Base-by-base conservation (phyloP, 2,888 invertebrate genomes). In the Unio delphinus region DNA sequence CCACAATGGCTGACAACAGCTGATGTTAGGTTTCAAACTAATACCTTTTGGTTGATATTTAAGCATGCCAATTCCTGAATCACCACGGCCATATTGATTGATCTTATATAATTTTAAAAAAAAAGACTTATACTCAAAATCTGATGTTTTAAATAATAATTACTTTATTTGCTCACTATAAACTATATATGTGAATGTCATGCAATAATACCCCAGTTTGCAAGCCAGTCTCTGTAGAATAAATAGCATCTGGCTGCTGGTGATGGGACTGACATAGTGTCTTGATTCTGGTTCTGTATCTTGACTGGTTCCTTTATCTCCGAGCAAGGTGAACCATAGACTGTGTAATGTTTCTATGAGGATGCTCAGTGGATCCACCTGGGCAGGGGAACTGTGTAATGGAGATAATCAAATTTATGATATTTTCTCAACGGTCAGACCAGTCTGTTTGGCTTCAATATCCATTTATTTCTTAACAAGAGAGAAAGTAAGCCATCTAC, bases 291-390 rank as follows among this genome's bases (percentile, higher is more conserved):
- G 54, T 61, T 55, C 57, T 58, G 34, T 58, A 18, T 65, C 59
- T 17, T 26, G 57, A 55, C 20, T 64, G 56, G 28, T 55, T 34
- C 61, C 64, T 61, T 56, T n/a, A 15, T 61, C 67, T n/a, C 70
- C 73, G 7, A 69, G 55, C 61, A 79, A 69, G 28, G 77, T 68
- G 30, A 65, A 68, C 80, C 80, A 82, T 15, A 80, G 68, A 30
- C 60, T 61, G 64, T 75, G 65, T 15, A 73, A n/a, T 56, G 75
- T 76, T 56, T 72, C 73, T 17, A 62, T 57, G 11, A 76, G 55
- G 11, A 72, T 55, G 8, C 70, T 66, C 5, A 67, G 23, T 15
- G 68, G 55, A 57, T 66, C 59, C 20, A 58, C 54, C 20, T 63
- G 30, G 8, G 55, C 55, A 28, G 54, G 17, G 55, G 68, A 64